Percentiles rank a stretch among this genome's conserved stretches.
phyloP scores from a whole-genome alignment of 2,888 invertebrate genomes.

The Cynaeus angustus region DNA sequence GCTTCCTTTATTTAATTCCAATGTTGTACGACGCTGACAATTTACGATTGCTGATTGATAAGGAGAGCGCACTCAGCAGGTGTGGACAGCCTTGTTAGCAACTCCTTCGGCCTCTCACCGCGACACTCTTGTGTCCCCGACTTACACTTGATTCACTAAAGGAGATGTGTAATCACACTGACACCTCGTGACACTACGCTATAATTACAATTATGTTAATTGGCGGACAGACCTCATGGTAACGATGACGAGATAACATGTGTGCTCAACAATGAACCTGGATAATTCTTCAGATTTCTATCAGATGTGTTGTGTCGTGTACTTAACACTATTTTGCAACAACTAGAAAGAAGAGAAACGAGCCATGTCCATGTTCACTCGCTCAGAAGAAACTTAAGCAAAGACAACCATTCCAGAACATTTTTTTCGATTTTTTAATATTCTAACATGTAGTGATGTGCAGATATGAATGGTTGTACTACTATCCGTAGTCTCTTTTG shows the following conservation, averaged over 20 bases:
- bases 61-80: conserved; percentile 48
- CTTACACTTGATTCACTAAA: conserved; percentile 45
- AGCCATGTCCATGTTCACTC: too few relatives aligned
- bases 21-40: conserved; percentile 43
- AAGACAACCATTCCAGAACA: too few relatives aligned
- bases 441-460: too few relatives aligned
- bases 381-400: too few relatives aligned
- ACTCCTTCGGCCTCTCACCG: conserved; percentile 45
- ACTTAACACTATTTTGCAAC: conserved; percentile 6
- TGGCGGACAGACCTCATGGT: conserved; percentile 41
- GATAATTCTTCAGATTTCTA: conserved; percentile 24
- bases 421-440: too few relatives aligned
- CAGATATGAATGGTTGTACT: too few relatives aligned
- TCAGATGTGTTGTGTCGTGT: conserved; percentile 12
- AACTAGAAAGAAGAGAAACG: not conserved
- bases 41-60: conserved; percentile 50
- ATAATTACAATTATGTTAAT: conserved; percentile 52
- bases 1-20: conserved; percentile 37
- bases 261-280: conserved; percentile 19
- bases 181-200: conserved; percentile 47
- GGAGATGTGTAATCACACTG: conserved; percentile 44
- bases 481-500: too few relatives aligned
- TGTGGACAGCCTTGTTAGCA: conserved; percentile 50
- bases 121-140: conserved; percentile 30
- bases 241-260: conserved; percentile 32